Evolutionary conservation across 1,140 invertebrate genomes (phyloP).

Genomic region (Philaenus spumarius): DNA sequence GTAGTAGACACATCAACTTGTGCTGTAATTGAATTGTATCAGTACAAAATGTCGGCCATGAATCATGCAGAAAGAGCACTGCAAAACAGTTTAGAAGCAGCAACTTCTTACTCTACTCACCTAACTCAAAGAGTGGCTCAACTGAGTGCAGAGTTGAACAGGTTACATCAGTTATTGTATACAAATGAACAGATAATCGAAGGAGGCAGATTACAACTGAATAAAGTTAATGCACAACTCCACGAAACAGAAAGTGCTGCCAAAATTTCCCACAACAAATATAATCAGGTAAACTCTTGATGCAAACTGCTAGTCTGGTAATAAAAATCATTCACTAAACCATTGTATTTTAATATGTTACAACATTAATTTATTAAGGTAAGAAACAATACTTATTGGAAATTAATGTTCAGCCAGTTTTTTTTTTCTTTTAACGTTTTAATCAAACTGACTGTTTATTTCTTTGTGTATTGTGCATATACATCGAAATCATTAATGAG

Average conservation of each 20-base stretch:
- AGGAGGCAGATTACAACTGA: conserved; percentile 37
- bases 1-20: conserved; percentile 48
- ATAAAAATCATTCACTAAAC: no score
- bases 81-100: conserved; percentile 46
- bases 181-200: conserved; percentile 46
- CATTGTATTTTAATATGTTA: no score
- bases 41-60: conserved; percentile 52
- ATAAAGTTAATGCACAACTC: conserved; percentile 22
- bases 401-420: no score
- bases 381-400: no score
- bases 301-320: no score
- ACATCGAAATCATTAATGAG: no score
- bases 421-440: no score
- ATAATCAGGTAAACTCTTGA: conserved; percentile 17
- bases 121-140: conserved; percentile 45
- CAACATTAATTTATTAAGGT: no score
- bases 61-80: conserved; percentile 44
- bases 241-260: conserved; percentile 3
- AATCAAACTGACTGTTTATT: no score
- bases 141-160: conserved; percentile 41
- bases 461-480: no score
- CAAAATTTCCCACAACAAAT: conserved; percentile 16
- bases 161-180: conserved; percentile 45
- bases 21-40: conserved; percentile 62
- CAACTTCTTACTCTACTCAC: conserved; percentile 38